phyloP scores from a whole-genome alignment of 2,888 invertebrate genomes.

The Caradrina kadenii region DNA sequence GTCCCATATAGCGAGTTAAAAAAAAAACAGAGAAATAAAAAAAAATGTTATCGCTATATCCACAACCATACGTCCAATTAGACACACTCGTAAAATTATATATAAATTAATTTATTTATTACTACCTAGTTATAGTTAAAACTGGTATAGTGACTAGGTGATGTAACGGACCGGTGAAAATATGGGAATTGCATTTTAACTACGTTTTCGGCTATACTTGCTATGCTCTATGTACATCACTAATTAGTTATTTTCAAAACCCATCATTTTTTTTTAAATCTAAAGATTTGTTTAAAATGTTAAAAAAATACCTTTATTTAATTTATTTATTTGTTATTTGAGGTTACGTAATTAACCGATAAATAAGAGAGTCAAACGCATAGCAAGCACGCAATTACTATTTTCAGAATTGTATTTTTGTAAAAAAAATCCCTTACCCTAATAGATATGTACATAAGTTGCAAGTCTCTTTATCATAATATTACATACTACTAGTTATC shows the following conservation, averaged over 20 bases:
- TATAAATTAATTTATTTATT: constrained; percentile 79
- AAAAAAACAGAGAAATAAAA: constrained; percentile 55
- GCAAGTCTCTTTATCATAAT: constrained; percentile 87
- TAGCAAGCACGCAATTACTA: constrained; percentile 63
- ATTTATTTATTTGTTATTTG: background rate
- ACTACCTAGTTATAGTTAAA: constrained; percentile 85
- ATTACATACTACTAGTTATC: constrained; percentile 82
- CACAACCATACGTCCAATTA: constrained; percentile 84
- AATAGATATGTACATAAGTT: constrained; percentile 89
- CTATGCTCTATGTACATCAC: constrained; percentile 41
- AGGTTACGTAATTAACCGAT: constrained; percentile 1
- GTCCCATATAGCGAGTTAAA: constrained; percentile 73
- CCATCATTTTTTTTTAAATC: background rate
- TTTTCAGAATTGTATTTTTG: constrained; percentile 64
- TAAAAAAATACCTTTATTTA: background rate
- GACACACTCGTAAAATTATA: constrained; percentile 79
- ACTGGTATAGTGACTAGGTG: constrained; percentile 88
- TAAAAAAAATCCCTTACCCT: constrained; percentile 82
- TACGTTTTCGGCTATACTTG: constrained; percentile 53
- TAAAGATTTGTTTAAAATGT: background rate
- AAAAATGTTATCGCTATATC: constrained; percentile 72
- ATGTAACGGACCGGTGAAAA: constrained; percentile 76
- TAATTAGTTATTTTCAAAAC: constrained; percentile 14
- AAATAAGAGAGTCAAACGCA: constrained; percentile 28
- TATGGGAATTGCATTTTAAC: constrained; percentile 58